Conservation (phyloP, 2,113 vertebrate species). For the Synchiropus splendidus region DNA sequence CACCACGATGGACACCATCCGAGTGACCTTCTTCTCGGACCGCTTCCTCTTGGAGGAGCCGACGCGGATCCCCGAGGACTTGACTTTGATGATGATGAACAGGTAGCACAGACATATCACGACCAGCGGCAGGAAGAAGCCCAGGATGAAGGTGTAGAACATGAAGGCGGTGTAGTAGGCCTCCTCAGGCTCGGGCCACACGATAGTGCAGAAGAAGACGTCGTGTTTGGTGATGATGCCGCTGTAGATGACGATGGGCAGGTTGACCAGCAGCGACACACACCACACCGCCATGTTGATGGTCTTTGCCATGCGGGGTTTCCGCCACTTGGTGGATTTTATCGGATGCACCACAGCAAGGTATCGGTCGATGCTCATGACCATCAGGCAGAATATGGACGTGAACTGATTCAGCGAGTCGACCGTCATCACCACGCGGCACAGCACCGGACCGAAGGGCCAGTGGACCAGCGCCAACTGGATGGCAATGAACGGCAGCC, state of each 20-base stretch:
- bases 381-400: slow-evolving; percentile 93
- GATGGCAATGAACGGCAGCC: slow-evolving; percentile 89
- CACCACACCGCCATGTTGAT: slow-evolving; percentile 87
- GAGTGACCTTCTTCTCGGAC: slow-evolving; percentile 89
- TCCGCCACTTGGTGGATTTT: slow-evolving; percentile 88
- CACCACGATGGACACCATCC: slow-evolving; percentile 95
- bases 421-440: slow-evolving; percentile 88
- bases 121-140: slow-evolving; percentile 89
- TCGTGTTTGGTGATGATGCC: slow-evolving; percentile 72
- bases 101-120: slow-evolving; percentile 96
- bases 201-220: slow-evolving; percentile 83
- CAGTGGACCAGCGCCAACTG: slow-evolving; percentile 92
- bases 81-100: slow-evolving; percentile 93
- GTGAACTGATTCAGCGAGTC: slow-evolving; percentile 97
- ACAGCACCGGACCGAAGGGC: slow-evolving; percentile 89
- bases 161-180: slow-evolving; percentile 92
- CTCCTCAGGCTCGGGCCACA: slow-evolving; percentile 86
- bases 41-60: slow-evolving; percentile 88
- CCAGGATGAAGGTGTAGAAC: slow-evolving; percentile 89
- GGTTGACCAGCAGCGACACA: slow-evolving; percentile 84
- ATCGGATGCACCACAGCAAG: slow-evolving; percentile 96
- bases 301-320: slow-evolving; percentile 84
- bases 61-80: slow-evolving; percentile 88
- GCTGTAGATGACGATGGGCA: slow-evolving; percentile 91
- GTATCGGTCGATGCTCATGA: slow-evolving; percentile 94